Percentiles rank a stretch among this genome's conserved stretches.
Conservation (phyloP, 2,888 invertebrate genomes). For the Acanthosoma haemorrhoidale region DNA sequence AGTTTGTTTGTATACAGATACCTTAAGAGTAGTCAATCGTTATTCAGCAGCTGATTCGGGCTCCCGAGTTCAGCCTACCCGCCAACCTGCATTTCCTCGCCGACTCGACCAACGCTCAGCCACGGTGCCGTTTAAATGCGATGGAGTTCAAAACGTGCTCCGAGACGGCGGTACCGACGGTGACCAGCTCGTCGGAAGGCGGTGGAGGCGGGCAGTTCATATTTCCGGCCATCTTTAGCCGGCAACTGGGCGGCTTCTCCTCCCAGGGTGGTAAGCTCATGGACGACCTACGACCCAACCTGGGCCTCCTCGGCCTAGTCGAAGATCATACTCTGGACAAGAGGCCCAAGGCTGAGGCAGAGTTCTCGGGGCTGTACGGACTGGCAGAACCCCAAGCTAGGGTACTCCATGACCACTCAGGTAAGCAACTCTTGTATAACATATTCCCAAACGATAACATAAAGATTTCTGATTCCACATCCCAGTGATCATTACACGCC, state of each 20-base stretch:
- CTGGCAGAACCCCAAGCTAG: slow-evolving; percentile 37
- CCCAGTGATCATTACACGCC: no score
- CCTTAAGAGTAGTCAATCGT: neutral
- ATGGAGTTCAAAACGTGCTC: slow-evolving; percentile 38
- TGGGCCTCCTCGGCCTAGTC: slow-evolving; percentile 70
- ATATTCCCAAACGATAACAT: no score
- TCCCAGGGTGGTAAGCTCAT: slow-evolving; percentile 58
- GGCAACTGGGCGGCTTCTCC: slow-evolving; percentile 55
- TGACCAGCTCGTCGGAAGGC: slow-evolving; percentile 46
- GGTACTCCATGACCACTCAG: slow-evolving; percentile 39
- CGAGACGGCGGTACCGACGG: slow-evolving; percentile 23
- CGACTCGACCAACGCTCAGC: neutral
- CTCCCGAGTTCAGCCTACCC: no score
- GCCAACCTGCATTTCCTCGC: no score
- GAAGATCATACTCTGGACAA: slow-evolving; percentile 34
- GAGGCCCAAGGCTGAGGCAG: slow-evolving; percentile 35
- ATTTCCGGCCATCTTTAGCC: slow-evolving; percentile 84
- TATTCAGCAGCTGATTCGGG: no score
- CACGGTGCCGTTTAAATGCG: slow-evolving; percentile 19
- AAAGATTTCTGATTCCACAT: no score
- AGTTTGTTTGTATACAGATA: neutral
- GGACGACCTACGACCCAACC: slow-evolving; percentile 79
- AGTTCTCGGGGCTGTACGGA: slow-evolving; percentile 36
- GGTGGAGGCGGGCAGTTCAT: slow-evolving; percentile 67
- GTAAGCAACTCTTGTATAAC: slow-evolving; percentile 18